phyloP scores from a whole-genome alignment of 2,113 vertebrate genomes.

The Okapia johnstoni region DNA sequence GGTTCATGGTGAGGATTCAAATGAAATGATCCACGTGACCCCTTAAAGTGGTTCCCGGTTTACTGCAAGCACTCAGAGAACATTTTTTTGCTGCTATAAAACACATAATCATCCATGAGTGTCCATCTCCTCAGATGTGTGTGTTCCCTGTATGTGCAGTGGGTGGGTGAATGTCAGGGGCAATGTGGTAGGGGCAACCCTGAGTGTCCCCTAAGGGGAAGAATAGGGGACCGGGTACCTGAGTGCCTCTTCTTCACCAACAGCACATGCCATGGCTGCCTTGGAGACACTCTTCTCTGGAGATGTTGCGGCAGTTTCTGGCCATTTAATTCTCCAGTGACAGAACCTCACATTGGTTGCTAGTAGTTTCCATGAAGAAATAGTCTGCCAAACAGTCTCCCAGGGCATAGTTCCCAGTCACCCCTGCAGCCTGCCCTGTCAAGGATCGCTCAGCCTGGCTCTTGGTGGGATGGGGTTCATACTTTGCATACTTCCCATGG shows the following conservation, averaged over 20 bases:
- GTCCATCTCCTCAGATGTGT: background rate
- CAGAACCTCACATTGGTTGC: too few relatives aligned
- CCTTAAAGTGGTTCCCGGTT: background rate
- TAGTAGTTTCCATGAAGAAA: background rate
- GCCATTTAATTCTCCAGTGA: background rate
- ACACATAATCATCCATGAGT: rapidly evolving
- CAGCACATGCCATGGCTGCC: background rate
- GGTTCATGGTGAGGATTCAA: background rate
- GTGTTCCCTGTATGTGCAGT: rapidly evolving
- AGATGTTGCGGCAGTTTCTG: background rate
- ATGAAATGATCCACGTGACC: background rate
- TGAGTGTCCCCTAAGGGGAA: background rate
- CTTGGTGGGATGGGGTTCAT: background rate
- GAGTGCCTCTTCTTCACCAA: background rate
- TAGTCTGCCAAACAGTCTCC: background rate
- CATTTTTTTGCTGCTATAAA: background rate
- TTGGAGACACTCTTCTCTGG: background rate
- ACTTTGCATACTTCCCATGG: background rate
- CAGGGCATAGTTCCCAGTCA: background rate
- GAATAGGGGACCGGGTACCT: background rate
- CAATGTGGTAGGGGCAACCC: rapidly evolving
- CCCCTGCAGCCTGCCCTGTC: background rate
- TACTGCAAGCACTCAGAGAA: too few relatives aligned
- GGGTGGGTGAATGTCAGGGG: background rate
- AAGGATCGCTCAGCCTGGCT: rapidly evolving